Evolutionary conservation across 2,888 invertebrate species (phyloP), one percentile per base, ranked within the genome.

Genomic region (Camptogramma bilineatum): DNA sequence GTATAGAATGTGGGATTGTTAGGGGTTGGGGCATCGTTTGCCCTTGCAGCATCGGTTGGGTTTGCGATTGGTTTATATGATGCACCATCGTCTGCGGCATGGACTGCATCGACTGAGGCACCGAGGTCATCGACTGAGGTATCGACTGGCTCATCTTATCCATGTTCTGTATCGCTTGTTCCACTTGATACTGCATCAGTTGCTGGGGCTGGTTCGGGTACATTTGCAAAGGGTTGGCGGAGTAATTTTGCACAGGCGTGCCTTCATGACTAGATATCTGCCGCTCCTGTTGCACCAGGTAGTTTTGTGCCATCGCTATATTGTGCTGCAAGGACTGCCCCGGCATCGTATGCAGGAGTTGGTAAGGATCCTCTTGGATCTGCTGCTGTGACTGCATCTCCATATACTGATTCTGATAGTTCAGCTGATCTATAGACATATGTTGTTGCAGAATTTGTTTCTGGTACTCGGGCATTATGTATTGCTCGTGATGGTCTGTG

Each of bases 251-350:
- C 83, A 91, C 90, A 10, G 91, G 91, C 7, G 91, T 92, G 84
- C 93, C 91, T 84, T 93, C 93, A 81, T 90, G 93, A 88, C 91
- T 92, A 87, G 90, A 93, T 77, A 90, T 91, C 82, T 91, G 91
- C 84, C 93, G 82, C 70, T 92, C 91, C 79, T 91, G 91, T 73
- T 89, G 90, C 62, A 91, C 82, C 62, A 84, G 74, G 75, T 73
- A 91, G 71, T 84, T 87, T 47, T 91, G 91, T 54, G 83, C 82
- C 80, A 90, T 81, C 47, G 77, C 75, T 78, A 91, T 85, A 62
- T 86, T 90, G 67, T 89, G 92, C 0, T 91, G 91, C 4, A 93
- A 79, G 18, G 89, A 89, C 73, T 91, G 93, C 0, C 94, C 94
- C 66, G 92, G 92, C 83, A 90, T 84, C 31, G 78, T 79, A 5